Evolutionary conservation across 1,140 invertebrate genomes (phyloP).

Genomic region (Drosophila insularis): DNA sequence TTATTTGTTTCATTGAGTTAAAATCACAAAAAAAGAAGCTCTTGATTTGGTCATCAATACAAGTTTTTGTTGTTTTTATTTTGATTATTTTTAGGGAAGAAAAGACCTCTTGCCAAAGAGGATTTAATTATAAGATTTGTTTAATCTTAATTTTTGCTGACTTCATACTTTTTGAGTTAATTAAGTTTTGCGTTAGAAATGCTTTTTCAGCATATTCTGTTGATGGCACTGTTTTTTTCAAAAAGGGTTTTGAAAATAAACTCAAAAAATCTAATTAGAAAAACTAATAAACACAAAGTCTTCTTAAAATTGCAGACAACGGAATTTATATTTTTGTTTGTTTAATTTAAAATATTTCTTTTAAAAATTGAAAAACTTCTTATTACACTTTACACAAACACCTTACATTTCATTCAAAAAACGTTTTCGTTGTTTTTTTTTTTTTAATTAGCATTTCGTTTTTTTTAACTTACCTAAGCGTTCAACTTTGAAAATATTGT

Average conservation of each 20-base stretch:
- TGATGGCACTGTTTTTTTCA: no score
- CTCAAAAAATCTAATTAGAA: no score
- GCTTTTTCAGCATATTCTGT: no score
- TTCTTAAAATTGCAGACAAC: no score
- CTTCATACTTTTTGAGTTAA: background rate
- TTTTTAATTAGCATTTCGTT: background rate
- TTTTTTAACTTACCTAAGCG: conserved; percentile 9
- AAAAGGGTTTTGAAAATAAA: no score
- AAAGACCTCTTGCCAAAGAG: background rate
- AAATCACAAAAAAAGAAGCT: background rate
- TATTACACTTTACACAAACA: background rate
- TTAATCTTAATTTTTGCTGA: background rate
- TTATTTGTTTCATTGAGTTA: conserved; percentile 5
- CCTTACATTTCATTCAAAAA: no score
- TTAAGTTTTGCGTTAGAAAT: background rate
- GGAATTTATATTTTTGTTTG: no score
- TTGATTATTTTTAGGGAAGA: background rate
- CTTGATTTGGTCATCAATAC: conserved; percentile 6
- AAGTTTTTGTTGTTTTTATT: background rate
- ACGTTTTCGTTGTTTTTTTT: conserved; percentile 21
- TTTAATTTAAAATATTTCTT: background rate
- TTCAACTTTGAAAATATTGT: conserved; percentile 1
- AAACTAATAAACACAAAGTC: no score
- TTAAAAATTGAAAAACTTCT: background rate
- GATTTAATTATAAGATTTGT: background rate